A percentile compares a stretch with the other conserved stretches of the same genome.
These are phyloP conservation scores for Halcyon chelicuti DNA, from an alignment of 2,797 vertebrate genomes.

Conservation along the genomic window DNA sequence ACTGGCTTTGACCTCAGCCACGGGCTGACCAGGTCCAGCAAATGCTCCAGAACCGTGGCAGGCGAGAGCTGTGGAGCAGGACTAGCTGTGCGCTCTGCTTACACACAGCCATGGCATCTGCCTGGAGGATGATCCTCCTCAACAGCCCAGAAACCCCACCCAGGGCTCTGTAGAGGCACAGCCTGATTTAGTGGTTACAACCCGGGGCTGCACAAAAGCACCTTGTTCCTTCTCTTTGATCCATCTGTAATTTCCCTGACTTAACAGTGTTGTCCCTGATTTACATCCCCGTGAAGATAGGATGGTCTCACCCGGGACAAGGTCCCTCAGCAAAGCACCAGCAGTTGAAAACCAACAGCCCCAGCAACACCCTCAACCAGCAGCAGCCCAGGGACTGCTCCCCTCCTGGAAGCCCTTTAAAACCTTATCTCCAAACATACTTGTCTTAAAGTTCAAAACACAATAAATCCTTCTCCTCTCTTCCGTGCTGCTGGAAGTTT, in stretches of 20 bases:
- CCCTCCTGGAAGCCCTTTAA: not conserved
- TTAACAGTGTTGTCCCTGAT: not conserved
- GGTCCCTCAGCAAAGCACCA: not conserved
- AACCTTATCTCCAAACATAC: not conserved
- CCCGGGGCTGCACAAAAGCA: not conserved
- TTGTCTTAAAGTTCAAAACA: not conserved
- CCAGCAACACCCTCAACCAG: not conserved
- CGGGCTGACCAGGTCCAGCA: not conserved
- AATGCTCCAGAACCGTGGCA: rapidly evolving
- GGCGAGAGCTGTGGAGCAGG: rapidly evolving
- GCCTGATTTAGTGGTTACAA: rapidly evolving
- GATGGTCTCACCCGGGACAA: not conserved
- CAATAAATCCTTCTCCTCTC: not conserved
- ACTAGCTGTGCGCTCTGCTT: not conserved
- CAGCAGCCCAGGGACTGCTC: not conserved
- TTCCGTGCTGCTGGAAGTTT: not conserved
- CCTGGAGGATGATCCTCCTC: not conserved
- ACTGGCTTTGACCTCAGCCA: not conserved
- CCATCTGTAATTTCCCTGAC: not conserved
- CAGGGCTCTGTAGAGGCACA: rapidly evolving
- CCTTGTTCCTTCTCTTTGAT: not conserved
- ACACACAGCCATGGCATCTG: rapidly evolving
- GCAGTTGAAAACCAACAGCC: not conserved
- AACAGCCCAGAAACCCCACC: not conserved
- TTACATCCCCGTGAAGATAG: rapidly evolving